phyloP scores from a whole-genome alignment of 2,113 vertebrate species.

The Emydura subglobosa region DNA sequence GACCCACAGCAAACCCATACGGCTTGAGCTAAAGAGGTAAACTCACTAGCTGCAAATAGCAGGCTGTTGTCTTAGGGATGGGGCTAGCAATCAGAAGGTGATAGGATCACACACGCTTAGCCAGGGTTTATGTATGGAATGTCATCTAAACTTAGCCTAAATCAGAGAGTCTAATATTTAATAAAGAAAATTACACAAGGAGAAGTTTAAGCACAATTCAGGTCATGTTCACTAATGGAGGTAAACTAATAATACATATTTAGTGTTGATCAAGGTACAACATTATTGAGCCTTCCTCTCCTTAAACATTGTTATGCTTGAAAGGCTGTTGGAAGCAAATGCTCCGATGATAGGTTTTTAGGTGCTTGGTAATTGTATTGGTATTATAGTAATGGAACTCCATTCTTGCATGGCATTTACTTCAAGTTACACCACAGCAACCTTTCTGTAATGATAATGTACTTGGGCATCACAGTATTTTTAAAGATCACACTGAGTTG shows the following conservation, averaged over 20 bases:
- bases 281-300: background rate
- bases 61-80: background rate
- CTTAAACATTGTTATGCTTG: background rate
- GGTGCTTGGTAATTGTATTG: background rate
- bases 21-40: background rate
- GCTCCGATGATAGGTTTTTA: background rate
- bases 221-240: background rate
- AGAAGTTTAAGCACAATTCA: background rate
- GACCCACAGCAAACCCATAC: background rate
- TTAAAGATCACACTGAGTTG: background rate
- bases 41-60: background rate
- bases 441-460: background rate
- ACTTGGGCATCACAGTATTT: background rate
- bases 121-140: background rate
- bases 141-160: background rate
- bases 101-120: background rate
- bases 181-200: background rate
- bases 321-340: constrained; percentile 1
- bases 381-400: background rate
- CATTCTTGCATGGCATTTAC: background rate
- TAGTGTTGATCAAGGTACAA: background rate
- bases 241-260: background rate
- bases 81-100: background rate
- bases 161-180: background rate
- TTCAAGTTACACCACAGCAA: background rate